Evolutionary conservation across 2,113 vertebrate genomes (phyloP).

Genomic region (Corvus hawaiiensis): DNA sequence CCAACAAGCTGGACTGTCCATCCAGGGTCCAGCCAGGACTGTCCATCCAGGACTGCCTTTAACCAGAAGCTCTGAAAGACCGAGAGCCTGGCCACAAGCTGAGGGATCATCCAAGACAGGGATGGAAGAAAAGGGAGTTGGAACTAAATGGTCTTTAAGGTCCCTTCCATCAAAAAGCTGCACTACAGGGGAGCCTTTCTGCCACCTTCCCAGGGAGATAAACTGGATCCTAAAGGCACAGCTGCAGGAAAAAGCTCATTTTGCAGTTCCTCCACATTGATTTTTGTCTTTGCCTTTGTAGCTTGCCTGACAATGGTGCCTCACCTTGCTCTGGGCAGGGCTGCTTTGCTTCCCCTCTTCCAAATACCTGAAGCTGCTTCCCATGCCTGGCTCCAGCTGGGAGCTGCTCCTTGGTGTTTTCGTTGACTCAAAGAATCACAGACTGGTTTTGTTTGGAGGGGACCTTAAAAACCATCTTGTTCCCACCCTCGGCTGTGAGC

Average conservation of each 20-base stretch:
- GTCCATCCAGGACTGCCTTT: not conserved
- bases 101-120: not conserved
- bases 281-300: not conserved
- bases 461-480: not conserved
- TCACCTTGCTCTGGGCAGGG: not conserved
- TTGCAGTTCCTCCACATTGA: not conserved
- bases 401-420: not conserved
- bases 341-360: not conserved
- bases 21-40: not conserved
- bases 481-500: not conserved
- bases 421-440: not conserved
- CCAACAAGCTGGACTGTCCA: not conserved
- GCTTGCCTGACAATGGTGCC: not conserved
- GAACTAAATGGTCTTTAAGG: not conserved
- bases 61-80: not conserved
- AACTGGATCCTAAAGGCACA: not conserved
- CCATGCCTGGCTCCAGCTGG: not conserved
- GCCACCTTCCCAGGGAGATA: not conserved
- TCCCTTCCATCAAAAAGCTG: not conserved
- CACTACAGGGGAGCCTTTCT: not conserved
- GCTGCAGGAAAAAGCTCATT: not conserved
- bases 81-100: not conserved
- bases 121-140: not conserved
- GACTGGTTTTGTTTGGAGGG: not conserved
- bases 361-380: not conserved